Evolutionary conservation across 1,140 invertebrate species (phyloP).

Genomic region (Sesamia nonagrioides): DNA sequence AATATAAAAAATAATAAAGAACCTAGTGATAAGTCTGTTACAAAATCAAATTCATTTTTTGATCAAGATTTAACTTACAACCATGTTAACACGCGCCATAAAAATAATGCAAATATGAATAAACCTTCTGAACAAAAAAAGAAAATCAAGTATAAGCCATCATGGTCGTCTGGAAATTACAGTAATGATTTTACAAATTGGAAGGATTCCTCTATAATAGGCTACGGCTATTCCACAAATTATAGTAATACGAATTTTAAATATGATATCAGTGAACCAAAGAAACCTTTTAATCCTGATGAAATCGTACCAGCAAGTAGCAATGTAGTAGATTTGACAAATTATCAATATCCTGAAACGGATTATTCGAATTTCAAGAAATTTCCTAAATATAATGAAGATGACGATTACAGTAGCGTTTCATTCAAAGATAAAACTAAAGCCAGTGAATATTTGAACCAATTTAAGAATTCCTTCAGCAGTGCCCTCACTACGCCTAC

Average conservation of each 20-base stretch:
- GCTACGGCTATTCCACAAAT: constrained; percentile 77
- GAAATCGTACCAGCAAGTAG: constrained; percentile 76
- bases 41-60: constrained; percentile 52
- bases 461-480: constrained; percentile 69
- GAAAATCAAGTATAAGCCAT: constrained; percentile 68
- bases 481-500: constrained; percentile 58
- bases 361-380: constrained; percentile 69
- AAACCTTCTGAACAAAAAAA: constrained; percentile 69
- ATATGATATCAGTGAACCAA: constrained; percentile 63
- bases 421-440: constrained; percentile 66
- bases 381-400: constrained; percentile 61
- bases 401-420: constrained; percentile 57
- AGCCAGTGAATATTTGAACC: constrained; percentile 67
- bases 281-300: constrained; percentile 71
- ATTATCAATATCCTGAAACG: constrained; percentile 68
- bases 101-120: constrained; percentile 55
- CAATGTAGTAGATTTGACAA: constrained; percentile 70
- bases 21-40: constrained; percentile 54
- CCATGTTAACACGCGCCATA: constrained; percentile 50
- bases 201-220: constrained; percentile 67
- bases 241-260: constrained; percentile 72
- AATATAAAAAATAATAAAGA: constrained; percentile 46
- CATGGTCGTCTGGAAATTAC: constrained; percentile 59
- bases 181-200: constrained; percentile 65
- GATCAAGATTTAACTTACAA: constrained; percentile 54